Evolutionary conservation across 2,888 invertebrate species (phyloP), one percentile per base, ranked within the genome.

Genomic region (Mythimna albipuncta): DNA sequence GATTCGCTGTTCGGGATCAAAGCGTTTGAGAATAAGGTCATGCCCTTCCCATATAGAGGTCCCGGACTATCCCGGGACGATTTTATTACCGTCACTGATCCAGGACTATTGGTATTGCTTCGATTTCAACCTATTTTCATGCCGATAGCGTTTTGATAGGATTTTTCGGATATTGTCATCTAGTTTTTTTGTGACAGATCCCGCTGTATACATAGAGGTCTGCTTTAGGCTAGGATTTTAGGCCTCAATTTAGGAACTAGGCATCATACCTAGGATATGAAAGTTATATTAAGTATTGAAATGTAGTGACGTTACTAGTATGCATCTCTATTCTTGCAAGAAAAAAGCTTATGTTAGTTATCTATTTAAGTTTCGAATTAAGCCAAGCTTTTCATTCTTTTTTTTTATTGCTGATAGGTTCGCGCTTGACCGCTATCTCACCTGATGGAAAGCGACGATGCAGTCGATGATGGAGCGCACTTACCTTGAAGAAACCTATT

Each of bases 21-120:
- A 79, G 85, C 82, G 82, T 85, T 82, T 75, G 71, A 79, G 79
- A 85, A 82, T 78, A 84, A 79, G 85, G 85, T 85, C 85, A 69
- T 70, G 77, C 77, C 81, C 81, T 85, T 85, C 69, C 67, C 62
- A 64, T 70, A 67, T 72, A 77, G 64, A 76, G 83, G 79, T 76
- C 68, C 62, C 77, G 81, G 69, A 68, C 50, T 72, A 75, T 75
- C 77, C 75, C 65, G 75, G 77, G 77, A 70, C 79, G 79, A 82
- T 84, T 85, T 82, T 82, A 85, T 85, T 85, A 79, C 79, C 77
- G 52, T 26, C 69, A 72, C 74, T 77, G 85, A 85, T 83, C 83
- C 85, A 13, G 38, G 71, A 64, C 55, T 70, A 66, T 68, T 57
- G 74, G 58, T 83, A 81, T 81, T 85, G 83, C 75, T 72, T 59